Base-by-base conservation (phyloP, 2,113 vertebrate genomes). In the Heterochromis multidens region DNA sequence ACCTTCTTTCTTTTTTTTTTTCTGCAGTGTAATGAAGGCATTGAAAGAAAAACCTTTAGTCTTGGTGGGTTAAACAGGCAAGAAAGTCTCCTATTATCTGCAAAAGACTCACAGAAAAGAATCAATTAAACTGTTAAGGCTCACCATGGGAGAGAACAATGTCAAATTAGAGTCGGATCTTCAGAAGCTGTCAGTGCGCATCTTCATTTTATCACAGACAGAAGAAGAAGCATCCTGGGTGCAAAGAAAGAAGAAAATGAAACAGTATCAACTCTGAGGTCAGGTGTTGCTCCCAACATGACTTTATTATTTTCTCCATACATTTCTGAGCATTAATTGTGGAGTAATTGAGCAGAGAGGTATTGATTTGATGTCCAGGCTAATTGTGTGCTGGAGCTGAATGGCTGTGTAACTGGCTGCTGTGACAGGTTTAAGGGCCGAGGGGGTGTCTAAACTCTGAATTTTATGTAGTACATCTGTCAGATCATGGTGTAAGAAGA, bases 361-460 rank as follows among this genome's bases (percentile, higher is more conserved):
- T 84, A 92, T 92, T 88, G 89, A 93, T 90, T 87, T 76, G 85
- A 87, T 88, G 85, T 85, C 81, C 43, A n/a, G 54, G 57, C 49
- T 92, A 89, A 91, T 89, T 85, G 63, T 80, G 89, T 59, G 74
- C 46, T 9, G 77, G 29, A 76, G 79, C 74, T 81, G 79, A 83
- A 81, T 59, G 33, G 67, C 62, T 65, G 72, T 54, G 54, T 81
- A 61, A 88, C 67, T 33, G 80, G 52, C 59, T 6, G 3, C 70
- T 25, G 23, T 78, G 92, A 88, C 80, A 85, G 81, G 6, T 93
- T 92, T 92, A 87, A 60, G 78, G 33, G 25, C 52, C 2, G 1
- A 7, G 37, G 16, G 49, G 43, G 81, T 83, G 81, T 56, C 72
- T 82, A 86, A 86, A 88, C 31, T 82, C 57, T 54, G 67, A 80